Conservation (phyloP, 2,113 vertebrate species). For the Cromileptes altivelis region DNA sequence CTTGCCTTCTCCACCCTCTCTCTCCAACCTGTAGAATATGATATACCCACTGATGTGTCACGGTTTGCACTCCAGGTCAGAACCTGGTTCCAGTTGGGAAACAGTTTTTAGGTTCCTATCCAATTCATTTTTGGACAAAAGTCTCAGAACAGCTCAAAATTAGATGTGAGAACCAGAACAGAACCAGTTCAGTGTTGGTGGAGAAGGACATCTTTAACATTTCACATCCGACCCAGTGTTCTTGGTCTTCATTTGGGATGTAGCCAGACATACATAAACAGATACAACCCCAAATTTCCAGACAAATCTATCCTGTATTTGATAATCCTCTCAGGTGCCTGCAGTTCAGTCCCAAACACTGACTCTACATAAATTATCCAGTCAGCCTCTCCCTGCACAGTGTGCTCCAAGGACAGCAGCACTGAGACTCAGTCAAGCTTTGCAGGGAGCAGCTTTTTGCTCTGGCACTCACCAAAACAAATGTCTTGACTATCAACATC, state of each 20-base stretch:
- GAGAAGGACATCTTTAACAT: neutral
- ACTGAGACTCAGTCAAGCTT: constrained; percentile 22
- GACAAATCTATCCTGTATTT: neutral
- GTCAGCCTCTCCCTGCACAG: neutral
- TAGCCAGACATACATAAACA: neutral
- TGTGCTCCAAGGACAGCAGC: constrained; percentile 4
- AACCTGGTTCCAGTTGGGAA: too few species aligned
- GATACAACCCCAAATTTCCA: neutral
- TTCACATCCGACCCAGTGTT: neutral
- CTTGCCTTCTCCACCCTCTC: too few species aligned
- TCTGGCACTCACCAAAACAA: constrained; percentile 52
- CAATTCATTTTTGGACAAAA: too few species aligned
- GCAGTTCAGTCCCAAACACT: constrained; percentile 16
- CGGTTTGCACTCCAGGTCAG: too few species aligned
- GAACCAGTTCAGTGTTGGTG: too few species aligned
- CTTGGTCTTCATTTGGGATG: neutral
- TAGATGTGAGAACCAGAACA: too few species aligned
- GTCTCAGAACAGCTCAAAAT: too few species aligned
- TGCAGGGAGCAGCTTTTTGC: constrained; percentile 9
- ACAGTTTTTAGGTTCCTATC: too few species aligned
- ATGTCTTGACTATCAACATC: constrained; percentile 45
- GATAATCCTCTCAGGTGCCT: neutral
- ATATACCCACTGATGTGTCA: too few species aligned
- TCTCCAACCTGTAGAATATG: too few species aligned
- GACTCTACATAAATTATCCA: constrained; percentile 2